These are phyloP conservation scores for Urocyon cinereoargenteus DNA, from an alignment of 2,797 vertebrate species.

Conservation along the genomic window DNA sequence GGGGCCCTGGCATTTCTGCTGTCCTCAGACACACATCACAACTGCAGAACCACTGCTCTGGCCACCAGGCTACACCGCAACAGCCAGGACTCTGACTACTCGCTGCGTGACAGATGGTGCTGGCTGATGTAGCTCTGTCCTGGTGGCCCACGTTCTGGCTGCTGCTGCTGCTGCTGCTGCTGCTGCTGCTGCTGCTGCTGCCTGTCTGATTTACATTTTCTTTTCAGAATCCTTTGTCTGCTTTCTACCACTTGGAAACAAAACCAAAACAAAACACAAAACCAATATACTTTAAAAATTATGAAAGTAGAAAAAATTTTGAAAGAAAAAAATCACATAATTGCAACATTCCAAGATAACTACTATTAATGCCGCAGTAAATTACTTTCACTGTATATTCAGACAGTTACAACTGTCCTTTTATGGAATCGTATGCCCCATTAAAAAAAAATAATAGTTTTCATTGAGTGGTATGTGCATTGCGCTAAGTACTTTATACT, in stretches of 20 bases:
- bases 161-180: neutral
- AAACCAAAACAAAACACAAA: neutral
- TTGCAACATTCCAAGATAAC: neutral
- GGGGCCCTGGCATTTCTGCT: neutral
- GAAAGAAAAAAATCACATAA: neutral
- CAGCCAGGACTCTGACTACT: neutral
- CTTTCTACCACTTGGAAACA: neutral
- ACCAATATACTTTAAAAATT: neutral
- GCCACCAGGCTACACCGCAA: neutral
- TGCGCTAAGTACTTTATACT: constrained; percentile 5
- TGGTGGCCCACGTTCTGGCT: neutral
- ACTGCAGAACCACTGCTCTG: neutral
- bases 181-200: neutral
- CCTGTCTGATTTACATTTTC: neutral
- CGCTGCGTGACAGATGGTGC: constrained; percentile 59
- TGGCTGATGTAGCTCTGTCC: neutral
- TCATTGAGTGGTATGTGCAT: neutral
- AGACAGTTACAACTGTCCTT: neutral
- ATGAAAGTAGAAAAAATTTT: neutral
- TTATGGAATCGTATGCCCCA: neutral
- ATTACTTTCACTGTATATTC: neutral
- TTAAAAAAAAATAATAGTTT: neutral
- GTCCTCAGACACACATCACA: neutral
- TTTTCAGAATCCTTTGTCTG: constrained; percentile 28
- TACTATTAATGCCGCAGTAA: neutral